Evolutionary conservation across 2,888 invertebrate genomes (phyloP), one percentile per base, ranked within the genome.

Genomic region (Scaptomyza flava): DNA sequence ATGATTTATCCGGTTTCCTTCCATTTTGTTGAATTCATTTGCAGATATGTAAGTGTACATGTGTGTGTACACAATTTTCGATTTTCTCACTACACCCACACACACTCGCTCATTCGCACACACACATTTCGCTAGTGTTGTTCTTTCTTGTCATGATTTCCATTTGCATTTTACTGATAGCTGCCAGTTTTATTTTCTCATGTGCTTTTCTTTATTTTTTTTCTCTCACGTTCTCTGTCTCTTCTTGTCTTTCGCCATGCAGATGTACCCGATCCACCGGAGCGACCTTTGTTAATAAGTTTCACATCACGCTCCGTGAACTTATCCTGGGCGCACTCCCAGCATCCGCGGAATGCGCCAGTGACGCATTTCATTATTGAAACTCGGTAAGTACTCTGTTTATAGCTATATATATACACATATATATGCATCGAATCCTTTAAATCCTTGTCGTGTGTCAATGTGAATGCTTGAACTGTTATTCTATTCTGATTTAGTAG

Each of bases 261-360:
- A 95, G 95, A 95, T 93, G 94, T 95, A 87, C 95, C 95, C 67
- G 94, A 94, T 90, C 94, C 95, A 75, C 95, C 95, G 77, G 95
- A 95, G 81, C 93, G 94, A 80, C 95, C 96, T 76, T 93, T 96
- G 89, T 93, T 95, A 90, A 94, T 94, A 92, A 94, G 94, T 91
- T 96, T 95, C 92, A 95, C 95, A 71, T 95, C 95, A 74, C 94
- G 95, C 80, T 94, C 95, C 43, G 95, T 95, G 87, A 95, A 95
- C 92, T 93, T 96, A 85, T 95, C 95, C 58, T 96, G 96, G 96
- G 95, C 95, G 64, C 94, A 95, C 67, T 94, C 95, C 75, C 94
- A 94, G 82, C 94, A 95, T 91, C 93, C 94, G 70, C 94, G 95
- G 91, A 94, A 95, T 93, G 94, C 94, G 88, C 94, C 94, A 72